Percentiles rank a stretch among this genome's conserved stretches.
Evolutionary conservation across 1,140 invertebrate genomes (phyloP).

Genomic region (Asobara japonica): DNA sequence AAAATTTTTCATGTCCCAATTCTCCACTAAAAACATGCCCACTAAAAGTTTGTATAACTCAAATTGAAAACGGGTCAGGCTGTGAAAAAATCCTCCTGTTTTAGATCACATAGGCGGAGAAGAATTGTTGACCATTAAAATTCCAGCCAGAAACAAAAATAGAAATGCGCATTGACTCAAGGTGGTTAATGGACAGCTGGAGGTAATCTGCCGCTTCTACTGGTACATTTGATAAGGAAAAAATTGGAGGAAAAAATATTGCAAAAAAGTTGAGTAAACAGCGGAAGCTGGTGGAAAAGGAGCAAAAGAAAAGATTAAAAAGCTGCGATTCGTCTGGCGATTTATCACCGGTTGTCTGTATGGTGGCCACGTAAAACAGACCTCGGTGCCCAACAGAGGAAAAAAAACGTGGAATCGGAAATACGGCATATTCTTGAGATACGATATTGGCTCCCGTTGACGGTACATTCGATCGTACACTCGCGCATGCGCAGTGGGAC

Average conservation of each 20-base stretch:
- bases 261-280: background rate
- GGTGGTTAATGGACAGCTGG: background rate
- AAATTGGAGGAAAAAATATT: background rate
- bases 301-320: background rate
- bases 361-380: conserved; percentile 4
- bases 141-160: too few relatives aligned
- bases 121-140: too few relatives aligned
- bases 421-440: conserved; percentile 13
- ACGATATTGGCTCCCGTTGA: background rate
- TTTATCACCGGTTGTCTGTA: background rate
- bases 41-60: too few relatives aligned
- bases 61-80: too few relatives aligned
- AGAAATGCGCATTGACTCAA: too few relatives aligned
- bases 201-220: background rate
- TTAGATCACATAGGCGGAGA: too few relatives aligned
- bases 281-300: background rate
- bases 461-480: background rate
- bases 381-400: background rate
- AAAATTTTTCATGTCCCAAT: too few relatives aligned
- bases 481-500: background rate
- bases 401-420: background rate
- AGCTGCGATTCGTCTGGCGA: background rate
- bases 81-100: too few relatives aligned
- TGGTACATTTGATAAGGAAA: background rate
- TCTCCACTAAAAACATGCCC: too few relatives aligned